Conservation (phyloP, 1,140 invertebrate genomes). For the Zelostemma sp. region DNA sequence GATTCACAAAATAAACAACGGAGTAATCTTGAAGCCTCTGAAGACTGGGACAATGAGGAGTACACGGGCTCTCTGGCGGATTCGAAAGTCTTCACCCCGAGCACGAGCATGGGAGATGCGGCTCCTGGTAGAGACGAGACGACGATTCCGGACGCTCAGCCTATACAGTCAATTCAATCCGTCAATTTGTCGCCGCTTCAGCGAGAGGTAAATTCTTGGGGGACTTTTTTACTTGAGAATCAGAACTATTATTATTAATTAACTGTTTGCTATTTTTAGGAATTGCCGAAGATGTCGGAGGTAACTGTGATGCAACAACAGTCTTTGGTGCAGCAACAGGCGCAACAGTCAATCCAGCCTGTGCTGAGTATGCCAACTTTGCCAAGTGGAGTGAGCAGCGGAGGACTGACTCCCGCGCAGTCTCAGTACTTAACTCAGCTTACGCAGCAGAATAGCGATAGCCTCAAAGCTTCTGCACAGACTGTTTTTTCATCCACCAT, state of each 20-base stretch:
- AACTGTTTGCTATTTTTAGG: constrained; percentile 31
- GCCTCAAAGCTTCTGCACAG: constrained; percentile 73
- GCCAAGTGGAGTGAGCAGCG: constrained; percentile 58
- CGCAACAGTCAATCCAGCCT: constrained; percentile 57
- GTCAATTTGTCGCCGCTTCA: constrained; percentile 51
- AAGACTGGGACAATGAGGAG: constrained; percentile 96
- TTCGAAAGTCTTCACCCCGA: constrained; percentile 94
- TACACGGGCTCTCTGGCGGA: constrained; percentile 93
- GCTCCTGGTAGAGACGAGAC: constrained; percentile 52
- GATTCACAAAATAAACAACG: constrained; percentile 55
- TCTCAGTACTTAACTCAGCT: constrained; percentile 79
- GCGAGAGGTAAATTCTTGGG: constrained; percentile 45
- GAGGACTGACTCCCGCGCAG: constrained; percentile 76
- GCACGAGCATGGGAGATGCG: constrained; percentile 65
- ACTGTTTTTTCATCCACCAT: constrained; percentile 61
- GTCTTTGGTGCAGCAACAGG: constrained; percentile 52
- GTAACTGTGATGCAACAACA: constrained; percentile 53
- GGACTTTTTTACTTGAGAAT: too few relatives aligned
- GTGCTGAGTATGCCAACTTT: constrained; percentile 62
- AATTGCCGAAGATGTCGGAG: constrained; percentile 59
- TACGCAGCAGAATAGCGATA: constrained; percentile 78
- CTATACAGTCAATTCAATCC: constrained; percentile 47
- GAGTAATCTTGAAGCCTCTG: constrained; percentile 76
- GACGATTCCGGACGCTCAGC: constrained; percentile 52
- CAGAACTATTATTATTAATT: too few relatives aligned